Conservation (phyloP, 2,888 invertebrate species). For the Acanthosepion lycidas region DNA sequence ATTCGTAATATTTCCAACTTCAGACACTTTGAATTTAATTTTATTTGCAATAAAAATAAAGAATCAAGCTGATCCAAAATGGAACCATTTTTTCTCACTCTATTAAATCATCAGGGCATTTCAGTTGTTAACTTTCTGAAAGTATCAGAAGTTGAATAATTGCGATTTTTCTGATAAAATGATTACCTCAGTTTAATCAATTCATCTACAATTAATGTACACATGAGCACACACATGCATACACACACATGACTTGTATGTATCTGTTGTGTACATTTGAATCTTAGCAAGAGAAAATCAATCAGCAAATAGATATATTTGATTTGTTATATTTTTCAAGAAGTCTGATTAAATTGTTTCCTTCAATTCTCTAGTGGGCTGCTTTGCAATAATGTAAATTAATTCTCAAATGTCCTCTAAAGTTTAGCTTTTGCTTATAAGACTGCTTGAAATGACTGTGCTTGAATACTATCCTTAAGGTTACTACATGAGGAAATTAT, state of each 20-base stretch:
- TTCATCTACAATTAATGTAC: neutral
- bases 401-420: constrained; percentile 33
- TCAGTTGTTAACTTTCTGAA: neutral
- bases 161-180: constrained; percentile 22
- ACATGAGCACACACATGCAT: neutral
- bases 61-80: neutral
- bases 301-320: constrained; percentile 15
- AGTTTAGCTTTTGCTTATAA: neutral
- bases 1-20: no score
- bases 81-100: neutral
- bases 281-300: neutral
- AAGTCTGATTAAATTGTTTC: constrained; percentile 33
- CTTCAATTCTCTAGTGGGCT: neutral
- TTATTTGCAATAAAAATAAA: no score
- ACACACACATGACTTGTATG: neutral
- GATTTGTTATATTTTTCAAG: constrained; percentile 20
- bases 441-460: neutral
- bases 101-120: neutral
- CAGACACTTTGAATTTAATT: no score
- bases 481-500: neutral
- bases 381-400: constrained; percentile 33
- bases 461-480: neutral
- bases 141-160: constrained; percentile 7
- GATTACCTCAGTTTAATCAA: constrained; percentile 11
- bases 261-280: neutral